These are phyloP conservation scores for Limnothrissa miodon DNA, from an alignment of 2,113 vertebrate genomes.

Conservation along the genomic window DNA sequence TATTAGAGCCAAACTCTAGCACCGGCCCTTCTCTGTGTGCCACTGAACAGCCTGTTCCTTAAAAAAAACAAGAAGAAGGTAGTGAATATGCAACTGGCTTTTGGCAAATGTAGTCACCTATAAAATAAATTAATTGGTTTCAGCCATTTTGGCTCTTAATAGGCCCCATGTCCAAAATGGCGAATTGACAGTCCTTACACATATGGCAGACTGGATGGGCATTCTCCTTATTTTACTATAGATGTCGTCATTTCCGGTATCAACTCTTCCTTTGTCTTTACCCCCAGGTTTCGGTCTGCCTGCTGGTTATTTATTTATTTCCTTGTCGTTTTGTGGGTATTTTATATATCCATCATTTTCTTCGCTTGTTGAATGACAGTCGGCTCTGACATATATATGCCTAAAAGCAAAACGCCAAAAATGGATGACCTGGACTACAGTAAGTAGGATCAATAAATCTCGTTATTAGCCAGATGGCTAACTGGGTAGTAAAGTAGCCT, in stretches of 20 bases:
- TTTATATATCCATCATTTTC: conserved; percentile 68
- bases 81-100: background rate
- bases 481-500: conserved; percentile 9
- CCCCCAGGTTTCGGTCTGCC: conserved; percentile 55
- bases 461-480: conserved; percentile 40
- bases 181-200: conserved; percentile 41
- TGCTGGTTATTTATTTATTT: conserved; percentile 57
- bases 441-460: conserved; percentile 58
- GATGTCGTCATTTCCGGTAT: conserved; percentile 60
- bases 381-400: conserved; percentile 80
- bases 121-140: background rate
- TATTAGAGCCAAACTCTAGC: background rate
- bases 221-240: background rate
- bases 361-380: conserved; percentile 77
- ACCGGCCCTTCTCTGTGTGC: background rate
- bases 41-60: background rate
- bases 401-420: conserved; percentile 82
- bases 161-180: conserved; percentile 4
- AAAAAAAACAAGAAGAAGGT: background rate
- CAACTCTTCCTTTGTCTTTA: conserved; percentile 75
- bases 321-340: conserved; percentile 68
- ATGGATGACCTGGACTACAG: conserved; percentile 83
- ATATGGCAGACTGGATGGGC: conserved; percentile 35
- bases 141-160: conserved; percentile 18
- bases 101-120: background rate